Percentiles rank a stretch among this genome's conserved stretches.
Evolutionary conservation across 2,113 vertebrate species (phyloP).

Genomic region (Dasypus novemcinctus): DNA sequence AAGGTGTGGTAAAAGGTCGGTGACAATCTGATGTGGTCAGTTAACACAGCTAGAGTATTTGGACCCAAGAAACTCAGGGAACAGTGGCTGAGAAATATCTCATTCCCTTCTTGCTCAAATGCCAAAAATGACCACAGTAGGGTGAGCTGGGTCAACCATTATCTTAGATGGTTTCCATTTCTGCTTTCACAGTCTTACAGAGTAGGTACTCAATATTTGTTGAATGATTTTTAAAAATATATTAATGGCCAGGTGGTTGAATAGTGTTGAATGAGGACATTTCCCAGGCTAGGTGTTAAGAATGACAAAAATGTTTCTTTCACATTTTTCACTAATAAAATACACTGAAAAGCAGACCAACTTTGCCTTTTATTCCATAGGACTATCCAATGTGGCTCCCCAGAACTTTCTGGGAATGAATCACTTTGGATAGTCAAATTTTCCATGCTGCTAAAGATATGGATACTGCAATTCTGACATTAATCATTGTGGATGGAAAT

Average conservation of each 20-base stretch:
- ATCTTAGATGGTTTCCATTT: neutral
- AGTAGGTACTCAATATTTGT: neutral
- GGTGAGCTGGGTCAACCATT: neutral
- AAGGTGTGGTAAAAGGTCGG: neutral
- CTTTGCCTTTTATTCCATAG: neutral
- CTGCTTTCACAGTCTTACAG: no score
- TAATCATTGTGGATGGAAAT: neutral
- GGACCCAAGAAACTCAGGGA: neutral
- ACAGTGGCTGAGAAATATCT: neutral
- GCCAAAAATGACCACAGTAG: neutral
- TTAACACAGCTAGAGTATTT: neutral
- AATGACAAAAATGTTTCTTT: slow-evolving; percentile 30
- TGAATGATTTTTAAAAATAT: neutral
- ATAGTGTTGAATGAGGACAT: neutral
- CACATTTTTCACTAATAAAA: neutral
- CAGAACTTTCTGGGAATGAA: neutral
- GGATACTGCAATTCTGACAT: neutral
- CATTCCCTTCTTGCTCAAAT: neutral
- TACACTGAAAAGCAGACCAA: neutral
- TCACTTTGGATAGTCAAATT: neutral
- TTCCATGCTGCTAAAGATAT: neutral
- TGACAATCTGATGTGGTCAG: neutral
- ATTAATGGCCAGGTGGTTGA: neutral
- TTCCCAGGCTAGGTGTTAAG: neutral
- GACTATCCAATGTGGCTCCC: neutral